Percentiles rank a stretch among this genome's conserved stretches.
These are phyloP conservation scores for Amphiura filiformis DNA, from an alignment of 35 echinoderm and acorn worm genomes.

Conservation along the genomic window DNA sequence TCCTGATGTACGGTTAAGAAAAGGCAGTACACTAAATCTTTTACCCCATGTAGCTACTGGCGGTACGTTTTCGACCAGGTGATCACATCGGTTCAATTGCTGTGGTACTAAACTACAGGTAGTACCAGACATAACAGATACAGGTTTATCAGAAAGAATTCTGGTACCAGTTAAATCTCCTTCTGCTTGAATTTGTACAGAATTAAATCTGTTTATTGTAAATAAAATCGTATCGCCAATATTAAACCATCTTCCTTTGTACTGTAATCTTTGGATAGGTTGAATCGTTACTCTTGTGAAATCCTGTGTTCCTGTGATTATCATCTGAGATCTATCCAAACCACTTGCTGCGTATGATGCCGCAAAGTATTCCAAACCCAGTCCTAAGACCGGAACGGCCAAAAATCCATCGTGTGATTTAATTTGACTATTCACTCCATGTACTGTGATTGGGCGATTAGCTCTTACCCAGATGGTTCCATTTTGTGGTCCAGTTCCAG, in stretches of 20 bases:
- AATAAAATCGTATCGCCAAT: constrained; percentile 50
- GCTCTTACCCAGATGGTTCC: constrained; percentile 49
- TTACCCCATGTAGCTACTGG: constrained; percentile 65
- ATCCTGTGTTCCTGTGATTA: constrained; percentile 59
- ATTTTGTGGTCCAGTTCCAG: constrained; percentile 71
- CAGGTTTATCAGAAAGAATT: constrained; percentile 51
- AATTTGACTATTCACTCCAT: constrained; percentile 46
- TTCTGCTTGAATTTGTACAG: constrained; percentile 60
- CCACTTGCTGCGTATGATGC: constrained; percentile 63
- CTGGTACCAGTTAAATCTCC: constrained; percentile 69
- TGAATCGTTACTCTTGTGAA: constrained; percentile 51
- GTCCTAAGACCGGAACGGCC: constrained; percentile 58
- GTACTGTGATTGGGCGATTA: constrained; percentile 43
- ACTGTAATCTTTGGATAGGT: constrained; percentile 21
- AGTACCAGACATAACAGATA: constrained; percentile 62
- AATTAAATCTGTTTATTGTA: constrained; percentile 41
- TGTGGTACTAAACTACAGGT: constrained; percentile 71
- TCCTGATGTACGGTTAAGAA: constrained; percentile 66
- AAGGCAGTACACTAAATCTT: constrained; percentile 70
- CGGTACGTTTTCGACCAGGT: constrained; percentile 85
- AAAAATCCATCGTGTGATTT: constrained; percentile 80
- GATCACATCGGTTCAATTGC: constrained; percentile 69
- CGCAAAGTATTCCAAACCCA: constrained; percentile 76
- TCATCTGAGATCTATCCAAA: constrained; percentile 56
- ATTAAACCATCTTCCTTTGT: constrained; percentile 40